A percentile compares a stretch with the other conserved stretches of the same genome.
phyloP scores from a whole-genome alignment of 1,140 invertebrate species.

The Hyles euphorbiae region DNA sequence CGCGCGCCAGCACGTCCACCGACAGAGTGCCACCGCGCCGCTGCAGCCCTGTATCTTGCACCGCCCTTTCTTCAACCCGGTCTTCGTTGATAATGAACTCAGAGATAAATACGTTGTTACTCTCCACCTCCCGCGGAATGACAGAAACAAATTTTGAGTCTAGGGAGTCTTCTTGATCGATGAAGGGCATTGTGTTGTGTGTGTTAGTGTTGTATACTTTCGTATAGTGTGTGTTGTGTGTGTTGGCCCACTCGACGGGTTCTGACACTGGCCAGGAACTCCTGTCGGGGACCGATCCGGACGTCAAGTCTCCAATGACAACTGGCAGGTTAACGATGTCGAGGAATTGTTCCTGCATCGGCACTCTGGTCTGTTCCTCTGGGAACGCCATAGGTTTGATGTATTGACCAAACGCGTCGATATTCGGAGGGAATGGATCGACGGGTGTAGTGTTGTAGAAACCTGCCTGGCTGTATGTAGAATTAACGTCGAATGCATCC shows the following conservation, averaged over 20 bases:
- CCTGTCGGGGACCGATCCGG: constrained; percentile 30
- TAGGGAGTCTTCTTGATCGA: constrained; percentile 55
- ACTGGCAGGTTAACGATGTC: constrained; percentile 54
- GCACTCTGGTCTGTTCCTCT: constrained; percentile 28
- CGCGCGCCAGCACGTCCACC: constrained; percentile 35
- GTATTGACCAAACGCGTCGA: constrained; percentile 36
- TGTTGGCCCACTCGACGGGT: constrained; percentile 30
- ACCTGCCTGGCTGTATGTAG: constrained; percentile 40
- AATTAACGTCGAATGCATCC: constrained; percentile 57
- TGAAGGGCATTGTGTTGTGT: constrained; percentile 54
- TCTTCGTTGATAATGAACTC: constrained; percentile 42
- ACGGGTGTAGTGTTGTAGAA: constrained; percentile 35
- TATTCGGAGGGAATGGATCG: constrained; percentile 46
- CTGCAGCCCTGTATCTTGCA: constrained; percentile 10
- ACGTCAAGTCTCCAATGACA: constrained; percentile 53
- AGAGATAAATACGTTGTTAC: constrained; percentile 42
- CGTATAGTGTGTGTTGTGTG: constrained; percentile 43
- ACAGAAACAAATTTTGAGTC: constrained; percentile 55
- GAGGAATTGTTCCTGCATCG: constrained; percentile 51
- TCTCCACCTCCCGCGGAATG: constrained; percentile 51
- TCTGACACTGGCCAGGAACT: constrained; percentile 34
- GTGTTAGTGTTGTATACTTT: constrained; percentile 29
- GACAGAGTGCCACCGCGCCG: constrained; percentile 28
- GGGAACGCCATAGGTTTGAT: constrained; percentile 26
- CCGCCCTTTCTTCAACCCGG: constrained; percentile 8